Percentiles rank a stretch among this genome's conserved stretches.
Conservation (phyloP, 2,113 vertebrate genomes). For the Pomatostomus ruficeps region DNA sequence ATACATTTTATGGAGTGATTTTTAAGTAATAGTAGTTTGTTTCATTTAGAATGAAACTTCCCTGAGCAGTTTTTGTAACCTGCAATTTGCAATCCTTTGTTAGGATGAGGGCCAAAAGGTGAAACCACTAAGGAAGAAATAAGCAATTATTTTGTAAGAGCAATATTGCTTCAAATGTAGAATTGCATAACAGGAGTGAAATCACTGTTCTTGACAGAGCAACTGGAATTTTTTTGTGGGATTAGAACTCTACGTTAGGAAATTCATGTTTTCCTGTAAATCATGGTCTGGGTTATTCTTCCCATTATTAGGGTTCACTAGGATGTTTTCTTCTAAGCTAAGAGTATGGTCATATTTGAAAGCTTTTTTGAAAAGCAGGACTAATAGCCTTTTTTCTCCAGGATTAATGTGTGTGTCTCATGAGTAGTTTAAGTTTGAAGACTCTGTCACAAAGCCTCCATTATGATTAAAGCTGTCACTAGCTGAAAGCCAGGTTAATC, state of each 20-base stretch:
- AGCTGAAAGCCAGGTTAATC: background rate
- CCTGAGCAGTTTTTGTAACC: background rate
- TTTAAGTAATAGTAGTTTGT: background rate
- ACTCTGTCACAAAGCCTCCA: background rate
- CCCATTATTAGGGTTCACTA: background rate
- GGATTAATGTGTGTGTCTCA: background rate
- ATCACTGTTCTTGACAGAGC: background rate
- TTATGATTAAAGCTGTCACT: background rate
- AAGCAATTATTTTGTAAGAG: background rate
- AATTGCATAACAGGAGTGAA: background rate
- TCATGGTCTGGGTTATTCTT: background rate
- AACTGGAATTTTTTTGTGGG: background rate
- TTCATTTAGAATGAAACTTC: background rate
- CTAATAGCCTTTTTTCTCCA: background rate
- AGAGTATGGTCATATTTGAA: background rate
- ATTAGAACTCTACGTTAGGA: background rate
- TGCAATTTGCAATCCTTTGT: background rate
- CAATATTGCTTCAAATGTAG: background rate
- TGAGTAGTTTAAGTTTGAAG: background rate
- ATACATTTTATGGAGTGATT: background rate
- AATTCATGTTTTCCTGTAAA: background rate
- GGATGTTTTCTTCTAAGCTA: background rate
- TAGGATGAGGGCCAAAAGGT: background rate
- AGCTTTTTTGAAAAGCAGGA: background rate
- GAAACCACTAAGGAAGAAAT: background rate